Conservation (phyloP, 1,140 invertebrate species). For the Geopemphigus sp. region DNA sequence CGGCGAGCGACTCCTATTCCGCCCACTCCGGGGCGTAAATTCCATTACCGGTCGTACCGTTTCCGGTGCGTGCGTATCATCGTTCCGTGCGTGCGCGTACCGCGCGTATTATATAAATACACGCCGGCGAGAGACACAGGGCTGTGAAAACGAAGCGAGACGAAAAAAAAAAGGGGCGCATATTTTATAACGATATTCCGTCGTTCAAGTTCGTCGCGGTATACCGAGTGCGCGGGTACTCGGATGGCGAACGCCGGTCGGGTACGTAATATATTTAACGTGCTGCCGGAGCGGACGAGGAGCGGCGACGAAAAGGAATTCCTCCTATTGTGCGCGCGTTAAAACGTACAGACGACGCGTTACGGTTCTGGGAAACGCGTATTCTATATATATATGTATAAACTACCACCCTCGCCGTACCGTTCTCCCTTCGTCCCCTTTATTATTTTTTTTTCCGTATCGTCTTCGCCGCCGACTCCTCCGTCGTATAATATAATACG, state of each 20-base stretch:
- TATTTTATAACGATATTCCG: neutral
- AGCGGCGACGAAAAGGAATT: conserved; percentile 25
- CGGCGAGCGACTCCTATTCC: conserved; percentile 6
- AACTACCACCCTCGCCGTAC: too few species aligned
- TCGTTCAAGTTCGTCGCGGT: neutral
- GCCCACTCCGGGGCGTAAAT: conserved; percentile 7
- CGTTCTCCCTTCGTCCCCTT: neutral
- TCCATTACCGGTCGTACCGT: conserved; percentile 38
- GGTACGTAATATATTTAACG: too few species aligned
- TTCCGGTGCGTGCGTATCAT: conserved; percentile 31
- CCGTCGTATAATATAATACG: neutral
- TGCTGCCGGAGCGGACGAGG: neutral
- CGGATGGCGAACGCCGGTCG: neutral
- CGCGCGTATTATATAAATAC: too few species aligned
- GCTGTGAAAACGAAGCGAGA: neutral
- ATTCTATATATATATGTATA: too few species aligned
- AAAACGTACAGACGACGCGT: neutral
- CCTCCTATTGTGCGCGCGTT: neutral
- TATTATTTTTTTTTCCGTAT: conserved; percentile 1
- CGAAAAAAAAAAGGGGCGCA: neutral
- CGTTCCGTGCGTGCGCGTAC: neutral
- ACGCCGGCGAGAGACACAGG: neutral
- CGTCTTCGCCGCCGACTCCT: conserved; percentile 25
- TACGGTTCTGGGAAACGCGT: conserved; percentile 13
- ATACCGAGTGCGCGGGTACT: neutral